Base-by-base conservation (phyloP, 2,888 invertebrate genomes). In the Teleogryllus oceanicus region DNA sequence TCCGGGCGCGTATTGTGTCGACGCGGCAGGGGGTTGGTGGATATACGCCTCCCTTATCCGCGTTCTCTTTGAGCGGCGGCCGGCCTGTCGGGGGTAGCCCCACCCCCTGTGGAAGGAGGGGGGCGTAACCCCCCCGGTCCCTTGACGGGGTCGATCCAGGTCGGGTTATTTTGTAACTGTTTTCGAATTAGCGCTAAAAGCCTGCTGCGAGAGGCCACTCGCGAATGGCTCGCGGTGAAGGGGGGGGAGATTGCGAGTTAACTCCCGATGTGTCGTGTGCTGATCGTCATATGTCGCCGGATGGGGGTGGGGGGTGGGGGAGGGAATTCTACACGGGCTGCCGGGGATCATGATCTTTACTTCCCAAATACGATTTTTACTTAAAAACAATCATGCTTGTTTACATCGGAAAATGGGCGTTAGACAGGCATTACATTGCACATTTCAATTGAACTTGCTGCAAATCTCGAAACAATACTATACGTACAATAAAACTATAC, bases 91-190 rank as follows among this genome's bases (percentile, higher is more conserved):
- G 37, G 37, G 37, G 37, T 62, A 62, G n/a, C 16, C 62, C 16
- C 62, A 62, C 62, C 16, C 13, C 4, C n/a, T 8, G 62, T 16
- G 16, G 62, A 10, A 16, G 62, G n/a, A 62, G n/a, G 16, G 18
- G n/a, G 62, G 62, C n/a, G 62, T 62, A 18, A 18, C 16, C n/a
- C 16, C 11, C 62, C 16, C 5, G 1, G 62, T 62, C n/a, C n/a
- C 62, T 13, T 8, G 8, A 37, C 37, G 37, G 37, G 13, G 62
- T 62, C 62, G 62, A 62, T 62, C 16, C 62, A 62, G 16, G 62
- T 62, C 62, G 62, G 62, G n/a, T 62, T 62, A 62, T 62, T 62
- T 62, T 62, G 62, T 62, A 62, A 62, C 62, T 62, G 62, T 62
- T 62, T 62, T 62, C 62, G 62, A 62, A 62, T 62, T 62, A 62